Base-by-base conservation (phyloP, 2,888 invertebrate genomes). In the Oligia strigilis region DNA sequence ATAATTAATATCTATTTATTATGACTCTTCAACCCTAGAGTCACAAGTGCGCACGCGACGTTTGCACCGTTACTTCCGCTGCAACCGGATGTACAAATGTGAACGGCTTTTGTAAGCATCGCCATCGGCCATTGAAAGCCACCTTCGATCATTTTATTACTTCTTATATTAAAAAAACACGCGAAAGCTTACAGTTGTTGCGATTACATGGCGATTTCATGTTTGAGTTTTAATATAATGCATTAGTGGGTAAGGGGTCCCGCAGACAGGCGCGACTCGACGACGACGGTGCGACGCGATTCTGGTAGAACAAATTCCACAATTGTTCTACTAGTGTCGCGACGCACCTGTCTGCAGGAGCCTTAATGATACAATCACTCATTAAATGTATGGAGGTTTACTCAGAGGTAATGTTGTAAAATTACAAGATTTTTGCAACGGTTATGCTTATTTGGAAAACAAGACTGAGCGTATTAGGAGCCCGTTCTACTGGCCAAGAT, bases 31-130 rank as follows among this genome's bases (percentile, higher is more conserved):
- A 89, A 75, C 84, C 88, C 82, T 86, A 87, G 71, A 79, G 67
- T 69, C 49, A 72, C 29, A 77, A 77, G 73, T 86, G 91, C 90
- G 94, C 94, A 94, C 93, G 94, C 93, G 93, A 90, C 92, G 87
- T 79, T 87, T 78, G 83, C 91, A 92, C 95, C 93, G 95, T 95
- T 94, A 95, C 93, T 94, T 95, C 95, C 96, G 94, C 80, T 90
- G 91, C 90, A 93, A 81, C 91, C 91, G 92, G 92, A 93, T 90
- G 89, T 89, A 72, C 76, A 46, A 85, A 91, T 89, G 85, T 88
- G 89, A 89, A 88, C 87, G 90, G 89, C 77, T 88, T 88, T 89
- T 83, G 84, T 81, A 78, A 72, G 70, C 65, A 78, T 76, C 69
- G 81, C 75, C 75, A 74, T 36, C 70, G 81, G 82, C 80, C 74